A percentile compares a stretch with the other conserved stretches of the same genome.
Conservation (phyloP, 2,888 invertebrate genomes). For the Parnassius glacialis region DNA sequence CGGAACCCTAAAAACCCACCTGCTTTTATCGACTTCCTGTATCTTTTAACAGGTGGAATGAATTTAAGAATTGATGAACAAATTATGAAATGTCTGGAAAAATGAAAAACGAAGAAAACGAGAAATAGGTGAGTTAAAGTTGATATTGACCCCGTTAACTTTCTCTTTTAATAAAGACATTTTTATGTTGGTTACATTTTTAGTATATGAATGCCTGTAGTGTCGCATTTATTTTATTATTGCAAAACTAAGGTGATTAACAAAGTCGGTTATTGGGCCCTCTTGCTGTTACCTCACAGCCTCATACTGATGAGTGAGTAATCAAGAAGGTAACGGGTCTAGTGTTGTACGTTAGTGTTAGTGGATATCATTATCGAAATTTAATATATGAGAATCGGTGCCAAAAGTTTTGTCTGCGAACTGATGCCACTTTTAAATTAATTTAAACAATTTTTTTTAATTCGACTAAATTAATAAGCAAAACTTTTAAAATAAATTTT, state of each 20-base stretch:
- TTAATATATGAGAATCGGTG: background rate
- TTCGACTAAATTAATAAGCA: too few species aligned
- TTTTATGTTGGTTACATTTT: slow-evolving; percentile 10
- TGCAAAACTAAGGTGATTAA: slow-evolving; percentile 31
- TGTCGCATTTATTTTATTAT: slow-evolving; percentile 16
- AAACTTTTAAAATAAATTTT: too few species aligned
- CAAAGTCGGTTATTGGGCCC: slow-evolving; percentile 42
- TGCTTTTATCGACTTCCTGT: too few species aligned
- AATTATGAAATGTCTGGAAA: too few species aligned
- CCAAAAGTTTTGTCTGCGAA: too few species aligned
- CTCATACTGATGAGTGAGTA: slow-evolving; percentile 37
- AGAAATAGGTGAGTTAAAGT: background rate
- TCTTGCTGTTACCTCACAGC: slow-evolving; percentile 51
- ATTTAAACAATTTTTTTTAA: too few species aligned
- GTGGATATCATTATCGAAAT: slow-evolving; percentile 24
- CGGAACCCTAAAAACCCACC: too few species aligned
- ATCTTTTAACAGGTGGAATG: too few species aligned
- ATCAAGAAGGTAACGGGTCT: slow-evolving; percentile 31
- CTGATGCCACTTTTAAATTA: too few species aligned
- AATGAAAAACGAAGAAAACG: background rate
- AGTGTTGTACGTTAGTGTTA: slow-evolving; percentile 27
- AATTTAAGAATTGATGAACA: too few species aligned
- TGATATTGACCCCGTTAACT: slow-evolving; percentile 29
- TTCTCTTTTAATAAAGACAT: slow-evolving; percentile 29
- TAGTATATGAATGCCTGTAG: slow-evolving; percentile 7